Evolutionary conservation across 2,888 invertebrate genomes (phyloP), one percentile per base, ranked within the genome.

Genomic region (Calameuta filiformis): DNA sequence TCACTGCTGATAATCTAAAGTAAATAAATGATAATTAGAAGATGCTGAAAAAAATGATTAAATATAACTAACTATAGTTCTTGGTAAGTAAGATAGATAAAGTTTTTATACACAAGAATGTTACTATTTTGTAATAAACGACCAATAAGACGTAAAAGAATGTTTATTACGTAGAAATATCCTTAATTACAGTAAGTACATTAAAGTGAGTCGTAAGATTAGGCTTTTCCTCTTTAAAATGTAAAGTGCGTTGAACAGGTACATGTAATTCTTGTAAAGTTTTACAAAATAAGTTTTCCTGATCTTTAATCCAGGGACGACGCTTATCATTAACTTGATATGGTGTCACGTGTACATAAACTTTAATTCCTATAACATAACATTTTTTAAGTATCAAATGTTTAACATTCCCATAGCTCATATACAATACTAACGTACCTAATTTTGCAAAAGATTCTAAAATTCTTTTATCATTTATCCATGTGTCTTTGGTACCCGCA

Each of bases 341-440:
- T n/a, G 97, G 97, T 71, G 97, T 96, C 78, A 98, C 96, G 92
- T 98, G 97, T 69, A 97, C 94, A 88, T 94, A 94, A 77, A 97
- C 93, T 82, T 94, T 93, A 86, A 97, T 94, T 76, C 94, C 96
- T 96, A 79, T 68, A 82, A 81, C 40, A 69, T 69, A 73, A 37
- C 74, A 73, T 34, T 40, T 23, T 31, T 33, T 4, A 68, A 75
- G 15, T 69, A 69, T 75, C 35, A 1, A 37, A 35, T 30, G 35
- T 68, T 35, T 71, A 73, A 75, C 35, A 40, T 34, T 73, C 12
- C 35, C 34, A 35, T 68, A 40, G 40, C 12, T 69, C 73, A 40
- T 31, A 35, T 31, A 0, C 15, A 40, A 37, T 73, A 15, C 56
- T 23, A 75, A 87, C 92, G 90, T 87, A 96, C 96, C 94, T 90